Percentiles rank a stretch among this genome's conserved stretches.
These are phyloP conservation scores for Fulmarus glacialis DNA, from an alignment of 2,113 vertebrate species.

Conservation along the genomic window DNA sequence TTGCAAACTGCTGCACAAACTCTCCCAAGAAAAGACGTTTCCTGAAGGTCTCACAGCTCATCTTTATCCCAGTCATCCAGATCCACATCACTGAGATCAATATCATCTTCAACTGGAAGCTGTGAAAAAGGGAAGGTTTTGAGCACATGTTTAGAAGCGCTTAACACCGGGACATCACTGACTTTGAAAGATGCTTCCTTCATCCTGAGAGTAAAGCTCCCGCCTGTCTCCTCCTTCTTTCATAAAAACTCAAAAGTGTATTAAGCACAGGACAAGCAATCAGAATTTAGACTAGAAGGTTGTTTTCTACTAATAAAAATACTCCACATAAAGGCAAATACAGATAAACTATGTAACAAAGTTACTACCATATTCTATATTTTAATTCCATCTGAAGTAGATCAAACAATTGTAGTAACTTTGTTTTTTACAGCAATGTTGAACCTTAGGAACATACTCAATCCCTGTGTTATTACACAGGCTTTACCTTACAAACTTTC, in stretches of 20 bases:
- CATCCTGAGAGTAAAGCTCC: neutral
- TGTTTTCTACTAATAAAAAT: neutral
- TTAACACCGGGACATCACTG: neutral
- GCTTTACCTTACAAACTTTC: neutral
- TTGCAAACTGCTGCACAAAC: conserved; percentile 44
- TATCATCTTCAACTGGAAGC: conserved; percentile 94
- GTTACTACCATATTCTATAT: accelerated
- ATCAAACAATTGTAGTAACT: neutral
- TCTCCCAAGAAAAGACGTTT: conserved; percentile 70
- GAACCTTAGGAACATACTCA: neutral
- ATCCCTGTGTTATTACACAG: neutral
- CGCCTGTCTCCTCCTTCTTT: neutral
- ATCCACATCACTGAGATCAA: conserved; percentile 94
- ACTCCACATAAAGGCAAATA: neutral
- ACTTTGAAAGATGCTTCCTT: neutral
- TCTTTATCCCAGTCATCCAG: conserved; percentile 85
- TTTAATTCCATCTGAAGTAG: neutral
- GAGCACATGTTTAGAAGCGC: neutral
- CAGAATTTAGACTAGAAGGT: neutral
- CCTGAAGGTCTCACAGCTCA: conserved; percentile 81
- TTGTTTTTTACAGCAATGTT: neutral
- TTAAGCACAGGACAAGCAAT: neutral
- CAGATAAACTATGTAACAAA: neutral
- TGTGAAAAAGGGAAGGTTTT: conserved; percentile 50
- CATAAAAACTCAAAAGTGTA: neutral